phyloP scores from a whole-genome alignment of 2,888 invertebrate genomes.

The Macrosoma leucophasiata region DNA sequence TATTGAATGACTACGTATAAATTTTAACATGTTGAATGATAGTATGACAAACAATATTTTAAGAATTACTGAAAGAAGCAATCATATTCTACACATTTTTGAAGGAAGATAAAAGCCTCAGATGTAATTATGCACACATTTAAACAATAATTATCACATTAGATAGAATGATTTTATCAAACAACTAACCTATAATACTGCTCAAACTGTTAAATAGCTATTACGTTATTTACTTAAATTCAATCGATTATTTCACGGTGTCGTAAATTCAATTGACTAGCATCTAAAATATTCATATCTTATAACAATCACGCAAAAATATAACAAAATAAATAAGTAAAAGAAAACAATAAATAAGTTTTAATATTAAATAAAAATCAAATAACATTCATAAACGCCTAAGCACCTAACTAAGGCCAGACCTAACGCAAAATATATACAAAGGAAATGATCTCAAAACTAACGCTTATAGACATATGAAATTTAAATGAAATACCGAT shows the following conservation, averaged over 20 bases:
- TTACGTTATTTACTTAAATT: conserved; percentile 50
- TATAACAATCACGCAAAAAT: conserved; percentile 13
- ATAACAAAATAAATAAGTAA: conserved; percentile 7
- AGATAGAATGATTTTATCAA: conserved; percentile 52
- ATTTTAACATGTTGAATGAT: too few species aligned
- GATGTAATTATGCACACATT: conserved; percentile 43
- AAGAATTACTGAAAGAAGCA: conserved; percentile 13
- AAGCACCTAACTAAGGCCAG: too few species aligned
- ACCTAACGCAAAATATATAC: conserved; percentile 8
- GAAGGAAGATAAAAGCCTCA: conserved; percentile 25
- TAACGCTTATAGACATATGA: too few species aligned
- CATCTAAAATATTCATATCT: conserved; percentile 46
- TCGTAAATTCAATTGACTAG: conserved; percentile 70
- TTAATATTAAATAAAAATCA: background rate
- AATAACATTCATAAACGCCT: background rate
- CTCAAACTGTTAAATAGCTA: conserved; percentile 52
- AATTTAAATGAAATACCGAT: too few species aligned
- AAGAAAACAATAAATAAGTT: conserved; percentile 5
- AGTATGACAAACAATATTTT: too few species aligned
- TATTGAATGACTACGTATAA: too few species aligned
- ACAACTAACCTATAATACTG: conserved; percentile 74
- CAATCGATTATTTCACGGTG: conserved; percentile 52
- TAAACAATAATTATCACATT: conserved; percentile 52
- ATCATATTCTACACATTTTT: conserved; percentile 11
- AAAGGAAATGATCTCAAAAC: too few species aligned